These are phyloP conservation scores for Tragelaphus buxtoni DNA, from an alignment of 2,113 vertebrate species.

Conservation along the genomic window DNA sequence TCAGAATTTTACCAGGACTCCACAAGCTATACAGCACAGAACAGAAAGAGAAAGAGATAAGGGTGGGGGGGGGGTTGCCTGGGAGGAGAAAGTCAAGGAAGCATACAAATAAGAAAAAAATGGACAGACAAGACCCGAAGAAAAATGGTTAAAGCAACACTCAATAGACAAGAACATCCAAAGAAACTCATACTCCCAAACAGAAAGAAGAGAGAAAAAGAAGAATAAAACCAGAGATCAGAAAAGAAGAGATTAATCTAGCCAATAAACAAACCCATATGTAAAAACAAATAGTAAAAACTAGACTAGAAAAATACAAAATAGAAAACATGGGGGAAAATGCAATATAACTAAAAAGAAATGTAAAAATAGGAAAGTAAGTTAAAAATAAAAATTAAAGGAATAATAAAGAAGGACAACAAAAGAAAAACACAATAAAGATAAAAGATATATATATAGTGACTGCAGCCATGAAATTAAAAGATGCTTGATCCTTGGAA, in stretches of 20 bases:
- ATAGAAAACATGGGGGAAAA: background rate
- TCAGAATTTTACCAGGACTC: background rate
- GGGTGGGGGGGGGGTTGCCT: no score
- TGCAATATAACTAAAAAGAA: background rate
- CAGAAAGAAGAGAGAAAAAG: background rate
- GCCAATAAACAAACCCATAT: background rate
- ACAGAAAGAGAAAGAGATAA: background rate
- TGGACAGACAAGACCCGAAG: background rate
- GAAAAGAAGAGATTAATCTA: background rate
- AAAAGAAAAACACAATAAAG: background rate
- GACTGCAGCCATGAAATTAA: no score
- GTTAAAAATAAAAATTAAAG: background rate
- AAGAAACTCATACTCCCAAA: background rate
- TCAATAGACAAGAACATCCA: background rate
- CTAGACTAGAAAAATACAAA: background rate
- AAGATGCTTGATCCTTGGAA: background rate
- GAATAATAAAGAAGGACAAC: background rate
- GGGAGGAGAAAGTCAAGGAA: background rate
- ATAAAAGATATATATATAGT: background rate
- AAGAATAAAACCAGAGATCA: background rate
- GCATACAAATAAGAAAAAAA: background rate
- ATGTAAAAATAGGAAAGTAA: background rate
- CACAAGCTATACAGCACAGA: background rate
- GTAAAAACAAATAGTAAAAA: background rate
- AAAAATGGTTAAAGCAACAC: background rate